Base-by-base conservation (phyloP, 1,140 invertebrate species). In the Drosophila aff. region DNA sequence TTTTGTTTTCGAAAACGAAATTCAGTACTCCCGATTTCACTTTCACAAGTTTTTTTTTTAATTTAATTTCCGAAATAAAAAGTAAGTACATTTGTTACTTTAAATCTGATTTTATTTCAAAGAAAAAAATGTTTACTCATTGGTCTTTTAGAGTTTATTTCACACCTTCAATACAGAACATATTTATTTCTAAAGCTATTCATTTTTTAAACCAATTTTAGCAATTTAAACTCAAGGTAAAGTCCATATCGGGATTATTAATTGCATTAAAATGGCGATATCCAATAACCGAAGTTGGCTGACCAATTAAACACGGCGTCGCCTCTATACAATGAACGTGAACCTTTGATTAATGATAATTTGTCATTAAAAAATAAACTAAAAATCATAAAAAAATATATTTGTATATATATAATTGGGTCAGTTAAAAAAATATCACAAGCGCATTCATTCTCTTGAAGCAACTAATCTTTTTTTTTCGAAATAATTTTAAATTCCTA, bases 211-310 rank as follows among this genome's bases (percentile, higher is more conserved):
- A 15, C 13, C 7, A 36, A 36, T 53, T 53, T 21, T 1, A 2
- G 7, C 6, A 23, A 38, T 16, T 55, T 23, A 38, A 38, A 4
- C 52, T 38, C 33, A 55, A 55, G 52, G 33, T 23, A 38, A 55
- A 10, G 15, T 16, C 52, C 4, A 38, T 55, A 55, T 55, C 0
- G 33, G 52, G 52, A 55, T 40, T 55, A 55, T 55, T 55, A 55
- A 40, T 55, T 23, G 13, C 9, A 55, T 55, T 55, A 11, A 33
- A 10, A 38, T 23, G 33, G 16, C 52, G 6, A 16, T 23, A 16
- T 15, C 7, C n/a, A 53, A 33, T 33, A 21, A 52, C 18, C 3
- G 8, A 55, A 23, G 15, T 23, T 16, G 9, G 6, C 15, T 9
- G 4, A 23, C 2, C 33, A 55, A 16, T 55, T 55, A n/a, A n/a